Evolutionary conservation across 2,888 invertebrate species (phyloP).

Genomic region (Stenolophus ochropezus): DNA sequence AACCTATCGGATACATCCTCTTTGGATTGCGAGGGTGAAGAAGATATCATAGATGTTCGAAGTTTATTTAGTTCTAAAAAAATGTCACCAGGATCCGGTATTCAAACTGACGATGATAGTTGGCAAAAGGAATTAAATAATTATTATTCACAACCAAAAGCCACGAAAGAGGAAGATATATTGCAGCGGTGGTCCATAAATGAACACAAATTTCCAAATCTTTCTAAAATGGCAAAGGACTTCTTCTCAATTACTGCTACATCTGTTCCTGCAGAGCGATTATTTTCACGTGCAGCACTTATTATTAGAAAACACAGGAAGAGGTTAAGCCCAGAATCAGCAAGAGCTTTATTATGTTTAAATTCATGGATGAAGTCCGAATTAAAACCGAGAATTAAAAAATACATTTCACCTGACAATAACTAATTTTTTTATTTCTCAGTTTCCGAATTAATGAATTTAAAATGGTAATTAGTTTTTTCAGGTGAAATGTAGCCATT

Average conservation of each 20-base stretch:
- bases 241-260: slow-evolving; percentile 61
- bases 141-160: not conserved
- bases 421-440: too few species aligned
- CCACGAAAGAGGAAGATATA: not conserved
- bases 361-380: not conserved
- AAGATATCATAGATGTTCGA: not conserved
- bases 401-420: too few species aligned
- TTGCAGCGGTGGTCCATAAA: not conserved
- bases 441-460: too few species aligned
- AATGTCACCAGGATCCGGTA: not conserved
- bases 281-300: slow-evolving; percentile 60
- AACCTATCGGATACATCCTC: too few species aligned
- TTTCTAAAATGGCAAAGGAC: slow-evolving; percentile 61
- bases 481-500: too few species aligned
- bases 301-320: slow-evolving; percentile 61
- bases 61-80: not conserved
- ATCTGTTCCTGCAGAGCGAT: slow-evolving; percentile 60
- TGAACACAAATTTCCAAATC: slow-evolving; percentile 55
- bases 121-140: not conserved
- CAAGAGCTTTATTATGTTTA: slow-evolving; percentile 67
- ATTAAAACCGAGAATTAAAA: too few species aligned
- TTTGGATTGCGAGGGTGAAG: not conserved
- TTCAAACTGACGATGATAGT: not conserved
- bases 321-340: slow-evolving; percentile 58
- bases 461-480: too few species aligned